Evolutionary conservation across 2,797 vertebrate genomes (phyloP), one percentile per base, ranked within the genome.

Genomic region (Distichodus sexfasciatus): DNA sequence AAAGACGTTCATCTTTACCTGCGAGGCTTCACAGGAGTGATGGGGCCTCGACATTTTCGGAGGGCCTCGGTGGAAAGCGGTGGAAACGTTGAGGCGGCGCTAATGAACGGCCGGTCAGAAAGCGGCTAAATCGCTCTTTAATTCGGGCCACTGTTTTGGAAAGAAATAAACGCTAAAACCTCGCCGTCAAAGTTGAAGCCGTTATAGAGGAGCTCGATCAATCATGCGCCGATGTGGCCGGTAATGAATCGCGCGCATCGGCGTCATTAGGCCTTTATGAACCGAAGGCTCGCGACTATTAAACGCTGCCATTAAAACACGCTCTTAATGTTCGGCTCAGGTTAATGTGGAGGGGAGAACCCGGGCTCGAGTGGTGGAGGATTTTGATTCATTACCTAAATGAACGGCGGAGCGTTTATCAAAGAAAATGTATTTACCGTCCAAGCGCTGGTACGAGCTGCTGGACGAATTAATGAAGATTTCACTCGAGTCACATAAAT

Each of bases 101-200:
- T 88, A 89, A 91, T 85, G 89, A 91, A 93, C 87, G 86, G 82
- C 83, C 78, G 71, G n/a, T n/a, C n/a, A n/a, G n/a, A n/a, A n/a
- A n/a, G n/a, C n/a, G 70, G 76, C 77, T 88, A 90, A 90, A 92
- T 93, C 82, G 81, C 84, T 86, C 79, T 90, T 90, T 91, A 88
- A 91, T 91, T 91, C 89, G 87, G 83, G 81, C 76, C 82, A 73
- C 82, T 77, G 79, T 81, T 81, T 80, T 81, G 77, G 79, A 87
- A 84, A 81, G 82, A 77, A n/a, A n/a, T n/a, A n/a, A n/a, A n/a
- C n/a, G n/a, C n/a, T n/a, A n/a, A n/a, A n/a, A n/a, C n/a, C n/a
- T n/a, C n/a, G n/a, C n/a, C n/a, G 74, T 82, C 84, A 69, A 78
- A 84, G 82, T 76, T 79, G 64, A 79, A 78, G 60, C 79, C 67